These are phyloP conservation scores for Gastrophryne carolinensis DNA, from an alignment of 2,797 vertebrate genomes.

Conservation along the genomic window DNA sequence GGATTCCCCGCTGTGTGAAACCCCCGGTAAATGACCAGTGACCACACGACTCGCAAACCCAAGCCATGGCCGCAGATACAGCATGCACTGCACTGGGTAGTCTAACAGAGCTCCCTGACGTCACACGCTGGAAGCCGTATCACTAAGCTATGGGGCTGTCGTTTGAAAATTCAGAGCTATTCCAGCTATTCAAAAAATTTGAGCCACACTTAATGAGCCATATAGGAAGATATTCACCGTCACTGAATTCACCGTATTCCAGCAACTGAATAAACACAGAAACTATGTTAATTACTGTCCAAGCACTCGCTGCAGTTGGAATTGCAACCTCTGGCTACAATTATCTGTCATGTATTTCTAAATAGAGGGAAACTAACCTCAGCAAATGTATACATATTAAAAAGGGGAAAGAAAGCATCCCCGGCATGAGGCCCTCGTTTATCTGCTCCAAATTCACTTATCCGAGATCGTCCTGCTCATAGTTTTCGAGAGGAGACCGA, in stretches of 20 bases:
- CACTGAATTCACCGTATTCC: background rate
- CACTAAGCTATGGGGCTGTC: background rate
- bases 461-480: background rate
- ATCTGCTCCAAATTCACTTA: background rate
- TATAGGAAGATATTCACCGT: background rate
- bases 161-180: background rate
- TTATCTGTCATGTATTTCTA: background rate
- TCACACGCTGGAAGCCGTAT: background rate
- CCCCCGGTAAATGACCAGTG: no score
- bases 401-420: background rate
- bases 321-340: background rate
- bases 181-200: background rate
- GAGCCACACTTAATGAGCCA: background rate
- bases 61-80: no score
- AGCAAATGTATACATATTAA: background rate
- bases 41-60: no score
- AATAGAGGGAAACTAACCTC: background rate
- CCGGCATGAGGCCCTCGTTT: background rate
- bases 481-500: background rate
- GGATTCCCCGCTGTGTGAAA: no score
- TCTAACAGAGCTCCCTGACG: no score
- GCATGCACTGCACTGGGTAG: no score
- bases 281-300: background rate
- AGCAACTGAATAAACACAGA: background rate
- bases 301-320: background rate